phyloP scores from a whole-genome alignment of 2,797 vertebrate species.

The Anguilla megastoma region DNA sequence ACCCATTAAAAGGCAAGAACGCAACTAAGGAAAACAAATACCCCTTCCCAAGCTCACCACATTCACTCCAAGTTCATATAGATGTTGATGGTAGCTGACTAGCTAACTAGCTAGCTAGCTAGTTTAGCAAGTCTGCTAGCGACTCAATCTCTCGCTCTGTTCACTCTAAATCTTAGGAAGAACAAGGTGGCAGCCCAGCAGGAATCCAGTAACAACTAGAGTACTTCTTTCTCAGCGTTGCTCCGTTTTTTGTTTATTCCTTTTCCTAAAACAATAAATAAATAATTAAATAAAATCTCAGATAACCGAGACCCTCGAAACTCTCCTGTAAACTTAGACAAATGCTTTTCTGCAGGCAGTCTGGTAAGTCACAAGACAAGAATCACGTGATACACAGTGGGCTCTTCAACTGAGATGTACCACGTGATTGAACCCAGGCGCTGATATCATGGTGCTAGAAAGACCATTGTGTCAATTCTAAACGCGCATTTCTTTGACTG shows the following conservation, averaged over 20 bases:
- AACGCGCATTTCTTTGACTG: no score
- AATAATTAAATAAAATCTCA: constrained; percentile 13
- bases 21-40: neutral
- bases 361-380: constrained; percentile 83
- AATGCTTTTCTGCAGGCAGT: constrained; percentile 59
- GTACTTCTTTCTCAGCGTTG: constrained; percentile 51
- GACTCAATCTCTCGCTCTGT: neutral
- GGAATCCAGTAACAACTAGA: constrained; percentile 44
- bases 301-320: constrained; percentile 46
- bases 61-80: neutral
- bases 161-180: neutral
- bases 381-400: constrained; percentile 78
- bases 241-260: constrained; percentile 19
- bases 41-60: neutral
- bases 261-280: constrained; percentile 30
- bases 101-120: neutral
- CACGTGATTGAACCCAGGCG: neutral
- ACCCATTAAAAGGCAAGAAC: neutral
- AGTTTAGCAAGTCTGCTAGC: neutral
- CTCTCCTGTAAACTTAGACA: constrained; percentile 60
- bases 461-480: neutral
- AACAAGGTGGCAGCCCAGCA: neutral
- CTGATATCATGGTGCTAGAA: neutral
- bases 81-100: constrained; percentile 30
- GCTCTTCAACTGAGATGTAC: neutral